Evolutionary conservation across 1,140 invertebrate genomes (phyloP), one percentile per base, ranked within the genome.

Genomic region (Ruditapes philippinarum): DNA sequence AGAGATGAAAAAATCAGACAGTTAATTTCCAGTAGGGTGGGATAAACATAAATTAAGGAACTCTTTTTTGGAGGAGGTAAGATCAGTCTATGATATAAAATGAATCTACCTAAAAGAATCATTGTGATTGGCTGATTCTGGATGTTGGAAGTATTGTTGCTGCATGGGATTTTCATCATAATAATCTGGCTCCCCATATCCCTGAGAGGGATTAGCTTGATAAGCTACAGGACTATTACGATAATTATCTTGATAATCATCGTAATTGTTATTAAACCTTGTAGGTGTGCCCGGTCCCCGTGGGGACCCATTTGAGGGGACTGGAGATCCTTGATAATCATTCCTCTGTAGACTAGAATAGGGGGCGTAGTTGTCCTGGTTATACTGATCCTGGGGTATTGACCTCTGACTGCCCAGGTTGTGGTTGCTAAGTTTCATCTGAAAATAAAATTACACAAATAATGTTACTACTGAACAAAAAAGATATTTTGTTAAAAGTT

Each of bases 251-350:
- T 65, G 78, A 81, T 79, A 74, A 87, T 79, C 51, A 80, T 88
- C 85, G 73, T 88, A 76, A 78, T 90, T 82, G 81, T 85, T 89
- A 54, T 90, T 90, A 57, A 92, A 92, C 92, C 92, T 92, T 88
- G 90, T 90, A 7, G 91, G 92, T n/a, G 89, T 92, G 19, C 74
- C 68, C 0, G 83, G 82, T 19, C 76, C 49, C 31, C 80, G 54
- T 14, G 90, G 91, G 40, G 90, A 90, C 17, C 83, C 86, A 38
- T 88, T 88, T 60, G 83, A 62, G 33, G 90, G 91, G n/a, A 85
- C 40, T 19, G 89, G 88, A 0, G 92, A 91, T 49, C 74, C 70
- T 22, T 78, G 60, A 76, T 80, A 81, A 60, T 91, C 92, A 14
- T 93, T 81, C 74, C 38, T 54, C 76, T 78, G 85, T 49, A 40